Evolutionary conservation across 2,797 vertebrate species (phyloP).

Genomic region (Oreonectes daqikongensis): DNA sequence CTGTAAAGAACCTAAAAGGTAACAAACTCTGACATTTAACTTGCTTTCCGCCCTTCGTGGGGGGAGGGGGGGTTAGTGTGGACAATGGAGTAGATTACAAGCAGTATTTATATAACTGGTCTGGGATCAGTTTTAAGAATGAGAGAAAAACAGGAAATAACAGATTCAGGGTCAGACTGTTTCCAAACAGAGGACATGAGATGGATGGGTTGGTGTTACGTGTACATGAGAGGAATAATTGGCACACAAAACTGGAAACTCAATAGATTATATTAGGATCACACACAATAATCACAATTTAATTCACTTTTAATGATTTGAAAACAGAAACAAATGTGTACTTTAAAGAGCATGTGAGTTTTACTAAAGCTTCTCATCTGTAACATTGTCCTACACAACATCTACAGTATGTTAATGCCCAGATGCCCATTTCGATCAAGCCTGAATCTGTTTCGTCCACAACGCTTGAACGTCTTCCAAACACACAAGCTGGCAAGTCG

Average conservation of each 20-base stretch:
- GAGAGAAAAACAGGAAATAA: neutral
- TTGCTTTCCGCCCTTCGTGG: neutral
- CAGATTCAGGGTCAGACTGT: constrained; percentile 3
- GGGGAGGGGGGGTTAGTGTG: neutral
- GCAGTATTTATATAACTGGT: neutral
- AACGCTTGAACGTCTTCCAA: constrained; percentile 39
- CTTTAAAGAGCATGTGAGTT: neutral
- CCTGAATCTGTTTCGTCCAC: constrained; percentile 36
- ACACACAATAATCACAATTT: constrained; percentile 16
- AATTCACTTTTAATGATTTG: neutral
- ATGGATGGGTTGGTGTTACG: neutral
- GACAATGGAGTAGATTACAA: neutral
- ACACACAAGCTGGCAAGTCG: constrained; percentile 35
- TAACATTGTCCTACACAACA: neutral
- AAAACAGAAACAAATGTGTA: neutral
- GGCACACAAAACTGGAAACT: neutral
- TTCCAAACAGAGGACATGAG: neutral
- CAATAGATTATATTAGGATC: no score
- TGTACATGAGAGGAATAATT: neutral
- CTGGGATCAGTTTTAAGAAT: neutral
- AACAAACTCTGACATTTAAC: constrained; percentile 1
- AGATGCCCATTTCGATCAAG: constrained; percentile 33
- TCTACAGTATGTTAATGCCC: constrained; percentile 26
- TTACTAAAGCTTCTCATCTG: neutral
- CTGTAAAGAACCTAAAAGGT: neutral